phyloP scores from a whole-genome alignment of 2,113 vertebrate genomes.

The Syngnathus floridae region DNA sequence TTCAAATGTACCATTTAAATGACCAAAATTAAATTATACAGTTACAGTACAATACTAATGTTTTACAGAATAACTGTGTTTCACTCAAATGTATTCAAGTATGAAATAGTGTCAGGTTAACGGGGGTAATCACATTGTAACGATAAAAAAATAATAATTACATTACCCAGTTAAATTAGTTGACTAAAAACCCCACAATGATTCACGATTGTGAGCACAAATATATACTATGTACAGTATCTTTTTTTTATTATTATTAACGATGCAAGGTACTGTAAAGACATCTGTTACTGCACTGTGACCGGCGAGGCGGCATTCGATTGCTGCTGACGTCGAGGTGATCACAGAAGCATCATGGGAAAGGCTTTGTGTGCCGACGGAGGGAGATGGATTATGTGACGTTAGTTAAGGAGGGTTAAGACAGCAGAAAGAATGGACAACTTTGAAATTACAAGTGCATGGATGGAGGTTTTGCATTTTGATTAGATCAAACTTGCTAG shows the following conservation, averaged over 20 bases:
- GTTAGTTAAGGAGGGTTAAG: slow-evolving; percentile 49
- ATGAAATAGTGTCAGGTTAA: background rate
- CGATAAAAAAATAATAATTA: background rate
- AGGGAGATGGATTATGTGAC: slow-evolving; percentile 69
- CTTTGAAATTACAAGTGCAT: too few relatives aligned
- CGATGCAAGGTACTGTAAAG: background rate
- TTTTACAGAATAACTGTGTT: background rate
- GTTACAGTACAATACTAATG: background rate
- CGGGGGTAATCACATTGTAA: background rate
- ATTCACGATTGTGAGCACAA: background rate
- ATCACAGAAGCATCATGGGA: slow-evolving; percentile 48
- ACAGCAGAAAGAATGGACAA: background rate
- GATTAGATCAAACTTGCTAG: too few relatives aligned
- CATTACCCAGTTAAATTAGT: background rate
- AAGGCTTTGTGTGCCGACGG: slow-evolving; percentile 60
- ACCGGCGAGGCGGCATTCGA: background rate
- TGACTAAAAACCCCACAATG: background rate
- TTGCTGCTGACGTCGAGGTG: background rate
- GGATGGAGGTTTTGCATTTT: too few relatives aligned
- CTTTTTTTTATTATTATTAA: background rate
- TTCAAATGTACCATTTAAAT: background rate
- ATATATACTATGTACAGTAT: background rate
- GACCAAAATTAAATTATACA: too few relatives aligned
- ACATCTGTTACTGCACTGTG: background rate
- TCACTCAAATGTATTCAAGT: background rate